phyloP scores from a whole-genome alignment of 2,797 vertebrate genomes.

The Microtus obscurus region DNA sequence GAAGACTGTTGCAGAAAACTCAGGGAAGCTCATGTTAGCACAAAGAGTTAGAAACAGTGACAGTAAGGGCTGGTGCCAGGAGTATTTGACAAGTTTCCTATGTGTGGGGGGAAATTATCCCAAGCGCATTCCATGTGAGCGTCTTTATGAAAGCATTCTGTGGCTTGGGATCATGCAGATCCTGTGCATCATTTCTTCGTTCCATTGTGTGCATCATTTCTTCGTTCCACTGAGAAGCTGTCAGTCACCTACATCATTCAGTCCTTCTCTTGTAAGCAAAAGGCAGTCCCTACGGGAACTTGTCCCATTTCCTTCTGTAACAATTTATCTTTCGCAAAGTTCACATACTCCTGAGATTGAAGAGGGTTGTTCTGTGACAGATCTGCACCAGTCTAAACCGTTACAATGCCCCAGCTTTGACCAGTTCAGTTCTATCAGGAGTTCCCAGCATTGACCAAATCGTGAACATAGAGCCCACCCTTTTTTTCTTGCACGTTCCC shows the following conservation, averaged over 20 bases:
- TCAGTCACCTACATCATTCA: constrained; percentile 28
- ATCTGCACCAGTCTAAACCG: background rate
- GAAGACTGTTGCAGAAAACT: background rate
- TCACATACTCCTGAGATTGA: constrained; percentile 43
- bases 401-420: background rate
- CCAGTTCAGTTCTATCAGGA: background rate
- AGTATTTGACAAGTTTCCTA: constrained; percentile 24
- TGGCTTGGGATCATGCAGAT: constrained; percentile 13
- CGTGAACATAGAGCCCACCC: background rate
- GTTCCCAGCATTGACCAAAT: background rate
- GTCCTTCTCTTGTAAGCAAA: constrained; percentile 6
- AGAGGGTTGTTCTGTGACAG: background rate
- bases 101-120: background rate
- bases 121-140: background rate
- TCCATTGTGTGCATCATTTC: background rate
- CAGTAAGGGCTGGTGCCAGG: constrained; percentile 16
- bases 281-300: constrained; percentile 27
- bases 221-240: constrained; percentile 11
- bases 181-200: constrained; percentile 12
- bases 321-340: constrained; percentile 44
- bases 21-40: background rate
- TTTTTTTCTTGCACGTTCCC: background rate
- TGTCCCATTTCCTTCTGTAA: background rate
- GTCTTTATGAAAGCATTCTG: constrained; percentile 49
- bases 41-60: constrained; percentile 23